Base-by-base conservation (phyloP, 2,797 vertebrate species). In the Sebastes cheni region DNA sequence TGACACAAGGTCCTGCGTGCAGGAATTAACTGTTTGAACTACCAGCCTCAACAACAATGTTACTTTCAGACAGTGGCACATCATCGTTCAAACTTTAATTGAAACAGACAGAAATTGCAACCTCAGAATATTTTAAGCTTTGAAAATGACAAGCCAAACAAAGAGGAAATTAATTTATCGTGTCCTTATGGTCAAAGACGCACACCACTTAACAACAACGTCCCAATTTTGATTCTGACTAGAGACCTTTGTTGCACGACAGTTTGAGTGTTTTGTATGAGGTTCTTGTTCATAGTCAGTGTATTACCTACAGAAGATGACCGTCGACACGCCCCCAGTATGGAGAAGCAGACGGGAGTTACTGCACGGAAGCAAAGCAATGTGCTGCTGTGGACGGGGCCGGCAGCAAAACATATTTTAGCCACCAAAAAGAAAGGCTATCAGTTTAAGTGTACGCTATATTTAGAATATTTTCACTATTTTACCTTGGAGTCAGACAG, bases 1-100 rank as follows among this genome's bases (percentile, higher is more conserved):
- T 77, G 78, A 85, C 60, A 72, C 23, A n/a, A 30, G 67, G 55
- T 55, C 59, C 74, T 74, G 61, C 59, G 55, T 46, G 71, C 77
- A 75, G 59, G 64, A 87, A 69, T 72, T 58, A 83, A 72, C 83
- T 52, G 71, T 77, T 75, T 72, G 46, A 85, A 72, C 72, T 75
- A 67, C 65, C n/a, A 20, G 79, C 70, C 81, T 76, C 80, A 34
- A 85, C 65, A 78, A 13, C 65, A 64, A 69, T 55, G 52, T 72
- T 77, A 34, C 70, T 61, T 70, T 23, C 74, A 58, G 46, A 50
- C 46, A 50, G 50, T 54, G 23, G 42, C 62, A 12, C 23, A 60
- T 72, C 62, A 65, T 77, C 58, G 50, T 80, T 75, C 23, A 32
- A 80, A 32, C 46, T 36, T 42, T 70, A 22, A 76, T 46, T 64